Evolutionary conservation across 2,888 invertebrate species (phyloP), one percentile per base, ranked within the genome.

Genomic region (Altica lythri): DNA sequence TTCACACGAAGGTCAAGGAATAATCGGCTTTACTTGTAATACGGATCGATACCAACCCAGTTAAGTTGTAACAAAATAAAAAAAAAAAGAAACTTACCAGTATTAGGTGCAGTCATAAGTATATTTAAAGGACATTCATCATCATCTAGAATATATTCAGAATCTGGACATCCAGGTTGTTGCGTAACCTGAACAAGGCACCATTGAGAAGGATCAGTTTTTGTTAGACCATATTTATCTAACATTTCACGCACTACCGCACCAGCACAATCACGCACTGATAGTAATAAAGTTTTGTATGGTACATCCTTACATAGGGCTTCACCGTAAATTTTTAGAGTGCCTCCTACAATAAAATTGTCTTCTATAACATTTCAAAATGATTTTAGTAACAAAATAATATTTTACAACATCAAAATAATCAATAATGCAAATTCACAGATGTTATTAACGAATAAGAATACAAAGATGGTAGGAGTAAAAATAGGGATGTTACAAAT

Each of bases 61-160:
- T 43, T 27, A 12, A 27, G 9, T 9, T 6, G 5, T 3, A 22
- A 37, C 12, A 16, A 3, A 12, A 10, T 2, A 50, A n/a, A n/a
- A n/a, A n/a, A n/a, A n/a, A n/a, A n/a, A n/a, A 19, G 16, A 2
- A n/a, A 84, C 89, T 89, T 78, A 94, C 93, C 92, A 77, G 90
- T 89, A 63, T 86, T 85, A 60, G 89, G 88, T 75, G 93, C 90
- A 78, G 92, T 92, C 90, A 94, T 91, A 59, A 92, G 82, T 72
- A 95, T 94, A 44, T 94, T 92, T 60, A 97, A 81, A 34, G 98
- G 98, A 77, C 97, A 97, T 77, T 99, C 98, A 77, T 96, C 94
- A 74, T 97, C 96, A 75, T 96, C 95, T 64, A 99, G 81, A 65
- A 97, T 90, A 76, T 95, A 92, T 77, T 98, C 96, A 12, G 89